phyloP scores from a whole-genome alignment of 2,797 vertebrate species.

The Morelia viridis region DNA sequence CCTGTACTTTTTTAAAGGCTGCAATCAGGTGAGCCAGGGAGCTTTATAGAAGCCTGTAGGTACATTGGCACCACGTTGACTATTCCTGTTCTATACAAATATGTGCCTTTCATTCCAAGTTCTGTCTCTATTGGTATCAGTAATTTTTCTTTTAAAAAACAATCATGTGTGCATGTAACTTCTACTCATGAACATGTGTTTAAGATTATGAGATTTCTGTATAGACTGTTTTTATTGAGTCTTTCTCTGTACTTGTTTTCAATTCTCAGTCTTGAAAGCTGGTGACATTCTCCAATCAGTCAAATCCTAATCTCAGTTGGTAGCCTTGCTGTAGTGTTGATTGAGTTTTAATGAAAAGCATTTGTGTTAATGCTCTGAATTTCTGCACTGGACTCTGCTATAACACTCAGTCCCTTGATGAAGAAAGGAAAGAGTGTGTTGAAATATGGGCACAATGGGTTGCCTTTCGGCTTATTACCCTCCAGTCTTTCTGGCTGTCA shows the following conservation, averaged over 20 bases:
- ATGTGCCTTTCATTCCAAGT: background rate
- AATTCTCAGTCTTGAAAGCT: constrained; percentile 18
- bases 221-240: constrained; percentile 15
- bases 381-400: background rate
- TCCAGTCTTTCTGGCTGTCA: background rate
- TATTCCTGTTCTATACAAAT: background rate
- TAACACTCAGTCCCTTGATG: constrained; percentile 9
- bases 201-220: constrained; percentile 5
- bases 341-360: constrained; percentile 32
- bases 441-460: background rate
- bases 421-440: background rate
- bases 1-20: background rate
- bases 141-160: background rate
- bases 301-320: constrained; percentile 18
- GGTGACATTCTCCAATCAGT: constrained; percentile 9
- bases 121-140: background rate
- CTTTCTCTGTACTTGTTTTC: constrained; percentile 7
- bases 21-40: background rate
- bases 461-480: background rate
- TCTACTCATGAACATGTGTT: constrained; percentile 23
- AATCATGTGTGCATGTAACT: background rate
- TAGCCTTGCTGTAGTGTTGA: constrained; percentile 6
- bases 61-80: background rate
- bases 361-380: constrained; percentile 21
- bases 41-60: background rate